phyloP scores from a whole-genome alignment of 2,888 invertebrate genomes.

The Rhodophaea formosa region DNA sequence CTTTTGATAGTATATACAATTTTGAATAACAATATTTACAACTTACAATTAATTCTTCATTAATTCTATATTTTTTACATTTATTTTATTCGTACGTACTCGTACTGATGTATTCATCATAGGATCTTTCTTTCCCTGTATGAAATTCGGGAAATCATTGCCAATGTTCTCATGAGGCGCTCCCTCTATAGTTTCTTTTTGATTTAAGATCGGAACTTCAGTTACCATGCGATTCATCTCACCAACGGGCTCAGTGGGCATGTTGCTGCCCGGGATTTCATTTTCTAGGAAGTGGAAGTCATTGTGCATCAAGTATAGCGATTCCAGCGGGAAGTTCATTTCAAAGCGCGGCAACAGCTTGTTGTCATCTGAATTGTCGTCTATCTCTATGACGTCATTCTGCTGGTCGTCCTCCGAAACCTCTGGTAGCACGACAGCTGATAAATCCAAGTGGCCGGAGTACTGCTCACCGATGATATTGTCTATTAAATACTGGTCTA shows the following conservation, averaged over 20 bases:
- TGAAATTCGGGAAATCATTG: constrained; percentile 58
- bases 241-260: constrained; percentile 48
- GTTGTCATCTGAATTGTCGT: constrained; percentile 73
- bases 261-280: constrained; percentile 51
- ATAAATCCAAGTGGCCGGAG: constrained; percentile 59
- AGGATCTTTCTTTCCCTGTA: constrained; percentile 70
- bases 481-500: constrained; percentile 71
- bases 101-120: constrained; percentile 73
- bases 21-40: constrained; percentile 17
- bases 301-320: constrained; percentile 69
- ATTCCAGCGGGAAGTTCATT: constrained; percentile 69
- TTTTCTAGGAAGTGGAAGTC: constrained; percentile 73
- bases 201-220: constrained; percentile 60
- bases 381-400: constrained; percentile 73
- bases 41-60: constrained; percentile 61
- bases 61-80: constrained; percentile 74
- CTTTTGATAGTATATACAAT: constrained; percentile 31
- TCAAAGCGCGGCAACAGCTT: constrained; percentile 68
- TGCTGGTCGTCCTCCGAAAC: constrained; percentile 52
- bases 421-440: constrained; percentile 57
- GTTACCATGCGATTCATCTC: constrained; percentile 62
- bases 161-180: constrained; percentile 38
- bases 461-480: constrained; percentile 71
- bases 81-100: constrained; percentile 68
- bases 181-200: constrained; percentile 54